phyloP scores from a whole-genome alignment of 2,888 invertebrate species.

The Thymelicus sylvestris region DNA sequence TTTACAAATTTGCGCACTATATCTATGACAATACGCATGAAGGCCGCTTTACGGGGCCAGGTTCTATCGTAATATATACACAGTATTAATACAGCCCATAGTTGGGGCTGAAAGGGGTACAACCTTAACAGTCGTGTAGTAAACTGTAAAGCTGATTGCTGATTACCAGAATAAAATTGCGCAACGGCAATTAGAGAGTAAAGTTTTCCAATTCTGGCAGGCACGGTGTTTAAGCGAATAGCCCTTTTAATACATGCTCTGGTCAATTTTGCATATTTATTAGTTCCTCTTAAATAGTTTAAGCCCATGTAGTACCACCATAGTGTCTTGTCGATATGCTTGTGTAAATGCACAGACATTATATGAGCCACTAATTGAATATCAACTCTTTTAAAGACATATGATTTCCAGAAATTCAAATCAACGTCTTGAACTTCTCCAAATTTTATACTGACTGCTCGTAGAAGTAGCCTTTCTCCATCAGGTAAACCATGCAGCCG shows the following conservation, averaged over 20 bases:
- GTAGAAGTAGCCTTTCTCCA: not conserved
- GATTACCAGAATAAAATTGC: conserved; percentile 53
- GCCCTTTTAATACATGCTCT: conserved; percentile 87
- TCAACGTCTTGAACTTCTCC: not conserved
- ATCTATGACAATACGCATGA: not conserved
- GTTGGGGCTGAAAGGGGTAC: conserved; percentile 4
- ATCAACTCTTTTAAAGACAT: conserved; percentile 5
- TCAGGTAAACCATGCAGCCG: conserved; percentile 2
- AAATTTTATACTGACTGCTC: not conserved
- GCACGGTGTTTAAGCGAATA: conserved; percentile 52
- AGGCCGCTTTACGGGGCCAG: conserved; percentile 1
- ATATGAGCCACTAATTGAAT: not conserved
- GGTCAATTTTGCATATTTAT: conserved; percentile 78
- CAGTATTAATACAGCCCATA: not conserved
- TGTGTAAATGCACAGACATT: conserved; percentile 49
- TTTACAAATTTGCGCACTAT: not conserved
- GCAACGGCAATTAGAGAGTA: conserved; percentile 83
- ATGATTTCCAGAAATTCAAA: not conserved
- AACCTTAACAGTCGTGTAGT: not conserved
- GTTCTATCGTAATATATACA: not conserved
- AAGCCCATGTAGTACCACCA: conserved; percentile 70
- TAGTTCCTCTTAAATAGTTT: conserved; percentile 70
- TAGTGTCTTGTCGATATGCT: conserved; percentile 62
- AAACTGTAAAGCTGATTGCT: not conserved
- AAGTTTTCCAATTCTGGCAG: conserved; percentile 60